Evolutionary conservation across 2,888 invertebrate species (phyloP).

Genomic region (Poecilus cupreus): DNA sequence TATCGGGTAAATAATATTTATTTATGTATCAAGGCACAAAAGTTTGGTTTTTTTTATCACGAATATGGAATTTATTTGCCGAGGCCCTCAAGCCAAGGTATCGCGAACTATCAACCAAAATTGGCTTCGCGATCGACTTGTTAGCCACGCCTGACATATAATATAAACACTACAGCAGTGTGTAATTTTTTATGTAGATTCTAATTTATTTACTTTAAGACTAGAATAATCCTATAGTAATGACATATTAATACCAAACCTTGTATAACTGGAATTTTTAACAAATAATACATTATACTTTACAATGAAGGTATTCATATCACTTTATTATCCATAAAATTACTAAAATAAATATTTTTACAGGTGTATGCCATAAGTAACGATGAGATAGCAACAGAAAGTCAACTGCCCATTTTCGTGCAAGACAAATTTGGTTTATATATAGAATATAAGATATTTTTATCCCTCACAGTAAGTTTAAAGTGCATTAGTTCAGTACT

Average conservation of each 20-base stretch:
- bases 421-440: neutral
- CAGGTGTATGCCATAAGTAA: slow-evolving; percentile 48
- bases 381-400: slow-evolving; percentile 41
- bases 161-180: neutral
- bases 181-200: neutral
- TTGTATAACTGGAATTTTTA: neutral
- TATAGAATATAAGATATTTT: slow-evolving; percentile 33
- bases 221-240: no score
- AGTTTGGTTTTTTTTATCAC: no score
- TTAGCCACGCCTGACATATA: no score
- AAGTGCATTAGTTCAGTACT: no score
- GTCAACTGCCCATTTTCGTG: neutral
- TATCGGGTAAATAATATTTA: no score
- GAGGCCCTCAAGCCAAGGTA: no score
- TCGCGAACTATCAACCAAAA: no score
- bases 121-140: no score
- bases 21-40: no score
- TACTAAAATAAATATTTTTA: neutral
- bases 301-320: neutral
- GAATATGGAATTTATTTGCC: no score
- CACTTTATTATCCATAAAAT: neutral
- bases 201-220: no score
- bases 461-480: slow-evolving; percentile 20
- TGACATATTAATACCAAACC: no score
- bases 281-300: neutral